Evolutionary conservation across 2,888 invertebrate species (phyloP), one percentile per base, ranked within the genome.

Genomic region (Bhutanitis thaidina): DNA sequence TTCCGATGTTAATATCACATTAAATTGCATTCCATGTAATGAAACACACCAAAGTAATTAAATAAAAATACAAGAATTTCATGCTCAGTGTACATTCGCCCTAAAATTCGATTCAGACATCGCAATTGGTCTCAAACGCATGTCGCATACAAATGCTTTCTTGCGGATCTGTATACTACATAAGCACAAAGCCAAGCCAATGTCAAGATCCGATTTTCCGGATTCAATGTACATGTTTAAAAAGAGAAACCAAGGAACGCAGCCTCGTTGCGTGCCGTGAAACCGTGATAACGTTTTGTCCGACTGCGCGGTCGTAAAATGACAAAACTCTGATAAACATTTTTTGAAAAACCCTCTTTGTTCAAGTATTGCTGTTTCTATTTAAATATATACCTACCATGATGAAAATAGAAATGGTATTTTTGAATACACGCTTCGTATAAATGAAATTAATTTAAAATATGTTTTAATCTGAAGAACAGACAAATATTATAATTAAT

Each of bases 171-270:
- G 35, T 9, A 15, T 16, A 29, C 43, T 10, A 8, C 7, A 1
- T 32, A 3, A 35, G 4, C 20, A 14, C 30, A n/a, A 20, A 20
- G 7, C 39, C 5, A 15, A 25, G 41, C 15, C 46, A 46, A 46
- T 52, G 46, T 52, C 47, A 52, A 52, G 51, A 41, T 32, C 13
- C 16, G 13, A 47, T 45, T 43, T 41, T 43, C 43, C 46, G 38
- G 38, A 52, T 52, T 38, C 46, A 41, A 27, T 3, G 15, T 43
- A 38, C 41, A 47, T n/a, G 43, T 40, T 32, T 32, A 30, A 12
- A 47, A 47, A 47, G 52, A 47, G 43, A 52, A 52, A 52, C 38
- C 46, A 47, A 46, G 36, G 39, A 32, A 25, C 12, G 9, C 29
- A 51, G 43, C 45, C 46, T 30, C 7, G 12, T 43, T 38, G 32